These are phyloP conservation scores for Cyphomyrus discorhynchus DNA, from an alignment of 2,113 vertebrate species.

Conservation along the genomic window DNA sequence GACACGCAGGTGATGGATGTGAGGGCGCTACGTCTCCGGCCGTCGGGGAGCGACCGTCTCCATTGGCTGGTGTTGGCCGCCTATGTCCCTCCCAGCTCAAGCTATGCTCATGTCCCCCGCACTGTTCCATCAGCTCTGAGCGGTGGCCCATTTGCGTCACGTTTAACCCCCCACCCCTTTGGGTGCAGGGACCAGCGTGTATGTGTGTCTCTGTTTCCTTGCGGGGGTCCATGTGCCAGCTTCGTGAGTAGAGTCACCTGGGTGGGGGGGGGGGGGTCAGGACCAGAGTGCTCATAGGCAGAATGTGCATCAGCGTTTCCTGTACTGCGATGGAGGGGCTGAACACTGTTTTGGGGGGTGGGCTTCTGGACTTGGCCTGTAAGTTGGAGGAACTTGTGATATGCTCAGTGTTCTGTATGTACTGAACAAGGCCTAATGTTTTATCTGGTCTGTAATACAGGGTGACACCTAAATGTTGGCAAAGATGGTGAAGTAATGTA, in stretches of 20 bases:
- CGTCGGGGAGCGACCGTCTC: too few species aligned
- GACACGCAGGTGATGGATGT: background rate
- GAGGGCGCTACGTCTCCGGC: background rate
- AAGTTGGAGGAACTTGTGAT: background rate
- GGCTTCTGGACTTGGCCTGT: slow-evolving; percentile 1
- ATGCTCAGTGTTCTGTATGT: background rate
- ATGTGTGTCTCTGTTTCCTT: background rate
- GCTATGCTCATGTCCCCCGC: too few species aligned
- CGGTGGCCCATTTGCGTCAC: too few species aligned
- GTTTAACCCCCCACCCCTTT: too few species aligned
- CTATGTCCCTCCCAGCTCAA: too few species aligned
- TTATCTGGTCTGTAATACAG: background rate
- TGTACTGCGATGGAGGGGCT: background rate
- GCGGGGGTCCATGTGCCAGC: background rate
- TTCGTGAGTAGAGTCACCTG: background rate
- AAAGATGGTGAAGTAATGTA: background rate
- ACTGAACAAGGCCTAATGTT: background rate
- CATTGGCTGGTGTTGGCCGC: too few species aligned
- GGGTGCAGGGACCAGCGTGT: too few species aligned
- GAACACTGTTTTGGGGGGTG: background rate
- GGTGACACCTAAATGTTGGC: background rate
- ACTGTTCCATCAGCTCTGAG: too few species aligned
- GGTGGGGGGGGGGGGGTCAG: slow-evolving; percentile 40
- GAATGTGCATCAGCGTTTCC: background rate
- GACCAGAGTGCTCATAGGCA: slow-evolving; percentile 30